A percentile compares a stretch with the other conserved stretches of the same genome.
Conservation (phyloP, 2,888 invertebrate genomes). For the Sialis fuliginosa region DNA sequence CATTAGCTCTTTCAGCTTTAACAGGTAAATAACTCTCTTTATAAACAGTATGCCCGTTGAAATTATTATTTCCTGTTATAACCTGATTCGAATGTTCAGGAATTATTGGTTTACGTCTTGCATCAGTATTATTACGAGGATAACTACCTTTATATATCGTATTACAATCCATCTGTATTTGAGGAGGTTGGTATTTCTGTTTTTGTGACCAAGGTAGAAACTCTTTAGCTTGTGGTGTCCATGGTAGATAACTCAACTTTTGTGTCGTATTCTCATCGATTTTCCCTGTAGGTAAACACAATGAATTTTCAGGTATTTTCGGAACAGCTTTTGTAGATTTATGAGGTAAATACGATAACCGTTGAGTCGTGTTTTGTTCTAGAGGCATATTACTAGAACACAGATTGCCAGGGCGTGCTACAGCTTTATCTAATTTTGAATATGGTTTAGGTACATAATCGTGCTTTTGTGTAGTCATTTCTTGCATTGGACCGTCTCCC, state of each 20-base stretch:
- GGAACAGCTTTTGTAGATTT: slow-evolving; percentile 20
- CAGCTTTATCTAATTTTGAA: slow-evolving; percentile 24
- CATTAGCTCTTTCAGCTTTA: slow-evolving; percentile 19
- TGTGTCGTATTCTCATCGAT: slow-evolving; percentile 10
- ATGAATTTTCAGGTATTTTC: slow-evolving; percentile 17
- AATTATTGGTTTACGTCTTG: slow-evolving; percentile 17
- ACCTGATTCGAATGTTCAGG: slow-evolving; percentile 13
- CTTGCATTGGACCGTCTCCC: slow-evolving; percentile 50
- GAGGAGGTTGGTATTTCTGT: slow-evolving; percentile 34
- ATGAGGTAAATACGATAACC: slow-evolving; percentile 32
- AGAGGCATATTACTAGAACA: slow-evolving; percentile 24
- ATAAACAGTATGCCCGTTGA: slow-evolving; percentile 36
- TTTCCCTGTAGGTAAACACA: slow-evolving; percentile 16
- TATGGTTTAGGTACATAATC: slow-evolving; percentile 49
- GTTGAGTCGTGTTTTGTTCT: slow-evolving; percentile 34
- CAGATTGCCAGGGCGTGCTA: slow-evolving; percentile 21
- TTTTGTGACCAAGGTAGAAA: slow-evolving; percentile 27
- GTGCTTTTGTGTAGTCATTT: slow-evolving; percentile 52
- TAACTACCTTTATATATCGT: slow-evolving; percentile 51
- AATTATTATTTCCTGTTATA: neutral
- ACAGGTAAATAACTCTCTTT: slow-evolving; percentile 41
- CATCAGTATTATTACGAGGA: neutral
- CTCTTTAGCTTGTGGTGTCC: slow-evolving; percentile 21
- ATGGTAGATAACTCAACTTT: slow-evolving; percentile 29
- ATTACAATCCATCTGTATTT: slow-evolving; percentile 34